Percentiles rank a stretch among this genome's conserved stretches.
phyloP scores from a whole-genome alignment of 1,140 invertebrate species.

The Aphis gossypii region DNA sequence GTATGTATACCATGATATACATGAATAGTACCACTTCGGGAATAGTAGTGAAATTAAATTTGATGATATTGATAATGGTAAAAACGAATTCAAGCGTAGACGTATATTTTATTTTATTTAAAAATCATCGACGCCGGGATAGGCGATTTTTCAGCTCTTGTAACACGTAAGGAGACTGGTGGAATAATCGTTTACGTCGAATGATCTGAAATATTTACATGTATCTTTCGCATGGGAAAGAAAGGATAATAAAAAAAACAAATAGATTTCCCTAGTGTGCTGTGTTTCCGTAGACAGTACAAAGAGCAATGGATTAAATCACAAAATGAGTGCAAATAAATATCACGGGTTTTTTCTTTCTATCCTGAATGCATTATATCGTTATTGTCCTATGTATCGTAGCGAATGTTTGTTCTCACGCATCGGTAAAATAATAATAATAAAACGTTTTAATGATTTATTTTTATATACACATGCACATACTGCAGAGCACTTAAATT shows the following conservation, averaged over 20 bases:
- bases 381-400: not conserved
- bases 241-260: conserved; percentile 38
- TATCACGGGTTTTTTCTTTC: not conserved
- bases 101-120: conserved; percentile 30
- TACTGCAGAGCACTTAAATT: conserved; percentile 35
- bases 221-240: not conserved
- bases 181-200: conserved; percentile 55
- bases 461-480: conserved; percentile 9
- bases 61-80: conserved; percentile 11
- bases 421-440: conserved; percentile 14
- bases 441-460: conserved; percentile 49
- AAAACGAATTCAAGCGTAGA: conserved; percentile 15
- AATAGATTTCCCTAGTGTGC: conserved; percentile 56
- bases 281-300: conserved; percentile 36
- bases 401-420: conserved; percentile 12
- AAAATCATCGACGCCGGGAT: not conserved
- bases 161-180: not conserved
- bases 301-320: conserved; percentile 52
- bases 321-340: conserved; percentile 43
- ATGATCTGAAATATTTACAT: conserved; percentile 49
- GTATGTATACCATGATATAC: not conserved
- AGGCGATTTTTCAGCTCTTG: conserved; percentile 3
- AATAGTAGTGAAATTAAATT: conserved; percentile 25
- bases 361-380: conserved; percentile 20
- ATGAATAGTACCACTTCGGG: not conserved